Conservation (phyloP, 2,888 invertebrate species). For the Agonopterix arenella region DNA sequence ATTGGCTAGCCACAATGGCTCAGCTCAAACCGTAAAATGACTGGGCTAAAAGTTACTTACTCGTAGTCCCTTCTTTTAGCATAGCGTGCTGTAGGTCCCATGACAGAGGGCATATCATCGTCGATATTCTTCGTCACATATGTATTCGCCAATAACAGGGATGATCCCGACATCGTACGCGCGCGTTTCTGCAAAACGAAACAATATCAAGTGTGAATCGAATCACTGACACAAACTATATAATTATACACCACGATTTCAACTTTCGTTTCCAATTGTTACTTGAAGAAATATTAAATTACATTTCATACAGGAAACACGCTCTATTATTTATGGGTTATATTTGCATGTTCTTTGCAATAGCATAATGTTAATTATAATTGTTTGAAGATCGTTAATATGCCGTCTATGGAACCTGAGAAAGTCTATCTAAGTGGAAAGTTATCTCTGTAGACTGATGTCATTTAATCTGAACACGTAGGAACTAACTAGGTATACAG, state of each 20-base stretch:
- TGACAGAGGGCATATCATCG: conserved; percentile 24
- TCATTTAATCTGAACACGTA: no score
- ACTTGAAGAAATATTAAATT: no score
- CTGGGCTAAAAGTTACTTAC: conserved; percentile 25
- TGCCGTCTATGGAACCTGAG: no score
- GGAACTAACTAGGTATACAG: no score
- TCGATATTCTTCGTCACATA: conserved; percentile 31
- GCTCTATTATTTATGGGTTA: not conserved
- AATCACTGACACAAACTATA: not conserved
- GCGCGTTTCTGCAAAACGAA: not conserved
- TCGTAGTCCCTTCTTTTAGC: conserved; percentile 47
- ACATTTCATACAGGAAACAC: not conserved
- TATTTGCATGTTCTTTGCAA: not conserved
- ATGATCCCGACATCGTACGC: conserved; percentile 14
- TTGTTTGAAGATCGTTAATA: no score
- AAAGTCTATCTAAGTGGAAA: no score
- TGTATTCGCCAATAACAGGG: conserved; percentile 32
- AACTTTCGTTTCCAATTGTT: not conserved
- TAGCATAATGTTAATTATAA: no score
- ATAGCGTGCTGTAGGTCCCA: conserved; percentile 11
- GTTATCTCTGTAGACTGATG: no score
- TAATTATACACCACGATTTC: not conserved
- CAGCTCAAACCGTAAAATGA: no score
- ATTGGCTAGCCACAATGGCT: no score
- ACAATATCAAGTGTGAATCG: not conserved